Percentiles rank a stretch among this genome's conserved stretches.
These are phyloP conservation scores for Esox niger DNA, from an alignment of 2,113 vertebrate species.

Conservation along the genomic window DNA sequence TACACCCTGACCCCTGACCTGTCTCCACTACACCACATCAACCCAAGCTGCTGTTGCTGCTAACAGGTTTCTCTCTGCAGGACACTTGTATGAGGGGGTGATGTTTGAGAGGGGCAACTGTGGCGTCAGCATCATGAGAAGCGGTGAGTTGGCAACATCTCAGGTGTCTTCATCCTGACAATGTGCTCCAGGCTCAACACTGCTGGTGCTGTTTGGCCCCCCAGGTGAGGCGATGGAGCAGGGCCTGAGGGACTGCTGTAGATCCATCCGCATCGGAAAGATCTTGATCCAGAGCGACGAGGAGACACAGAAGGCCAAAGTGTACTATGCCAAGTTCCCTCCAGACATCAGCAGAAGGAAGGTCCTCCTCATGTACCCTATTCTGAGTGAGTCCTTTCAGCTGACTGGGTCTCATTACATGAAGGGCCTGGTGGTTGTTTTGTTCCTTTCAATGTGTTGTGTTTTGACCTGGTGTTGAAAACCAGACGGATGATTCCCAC, in stretches of 20 bases:
- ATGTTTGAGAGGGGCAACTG: conserved; percentile 98
- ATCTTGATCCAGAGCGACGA: conserved; percentile 98
- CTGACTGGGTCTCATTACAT: too few species aligned
- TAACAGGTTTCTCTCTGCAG: conserved; percentile 63
- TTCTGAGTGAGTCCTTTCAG: conserved; percentile 97
- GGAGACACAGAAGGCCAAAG: conserved; percentile 96
- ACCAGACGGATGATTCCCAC: too few species aligned
- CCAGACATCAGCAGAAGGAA: conserved; percentile 94
- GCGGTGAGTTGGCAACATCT: conserved; percentile 76
- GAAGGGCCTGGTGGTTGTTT: too few species aligned
- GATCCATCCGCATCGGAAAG: conserved; percentile 95
- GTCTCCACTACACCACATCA: too few species aligned
- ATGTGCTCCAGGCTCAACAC: too few species aligned
- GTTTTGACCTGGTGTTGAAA: too few species aligned
- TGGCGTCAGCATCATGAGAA: conserved; percentile 98
- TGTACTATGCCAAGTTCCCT: conserved; percentile 97
- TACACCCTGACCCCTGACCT: too few species aligned
- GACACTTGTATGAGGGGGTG: conserved; percentile 96
- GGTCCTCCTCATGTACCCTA: conserved; percentile 97
- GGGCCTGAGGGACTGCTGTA: conserved; percentile 92
- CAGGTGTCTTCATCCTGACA: background rate
- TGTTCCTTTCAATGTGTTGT: too few species aligned
- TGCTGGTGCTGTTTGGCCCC: conserved; percentile 9
- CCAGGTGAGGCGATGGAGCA: conserved; percentile 97
- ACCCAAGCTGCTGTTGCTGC: too few species aligned